Conservation (phyloP, 2,888 invertebrate genomes). For the Chalcosyrphus nemorum region DNA sequence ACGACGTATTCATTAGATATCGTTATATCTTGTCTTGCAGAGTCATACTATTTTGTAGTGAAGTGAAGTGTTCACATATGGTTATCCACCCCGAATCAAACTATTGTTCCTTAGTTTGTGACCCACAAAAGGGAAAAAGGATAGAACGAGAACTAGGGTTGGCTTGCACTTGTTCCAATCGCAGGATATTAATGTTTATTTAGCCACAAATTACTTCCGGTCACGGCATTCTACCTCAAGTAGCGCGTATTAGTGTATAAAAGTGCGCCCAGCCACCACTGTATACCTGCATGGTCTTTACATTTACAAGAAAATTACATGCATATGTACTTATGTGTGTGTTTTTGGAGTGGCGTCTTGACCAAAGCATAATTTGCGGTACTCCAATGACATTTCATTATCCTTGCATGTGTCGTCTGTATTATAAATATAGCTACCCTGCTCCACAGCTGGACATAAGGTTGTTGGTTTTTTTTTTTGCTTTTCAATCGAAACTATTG, state of each 20-base stretch:
- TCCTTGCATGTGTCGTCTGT: slow-evolving; percentile 50
- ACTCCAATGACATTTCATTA: slow-evolving; percentile 66
- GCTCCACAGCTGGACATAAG: slow-evolving; percentile 42
- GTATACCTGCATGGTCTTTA: slow-evolving; percentile 40
- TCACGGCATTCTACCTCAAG: slow-evolving; percentile 73
- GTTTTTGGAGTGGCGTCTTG: slow-evolving; percentile 35
- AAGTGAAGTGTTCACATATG: slow-evolving; percentile 49
- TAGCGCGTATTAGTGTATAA: slow-evolving; percentile 41
- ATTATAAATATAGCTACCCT: slow-evolving; percentile 10
- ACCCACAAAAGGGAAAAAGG: slow-evolving; percentile 60
- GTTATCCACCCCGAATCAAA: slow-evolving; percentile 66
- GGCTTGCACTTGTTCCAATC: slow-evolving; percentile 69
- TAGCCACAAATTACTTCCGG: slow-evolving; percentile 76
- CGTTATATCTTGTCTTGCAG: slow-evolving; percentile 17
- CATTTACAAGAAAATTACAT: slow-evolving; percentile 32
- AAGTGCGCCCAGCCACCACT: slow-evolving; percentile 54
- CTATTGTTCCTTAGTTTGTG: slow-evolving; percentile 34
- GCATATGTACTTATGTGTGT: slow-evolving; percentile 2
- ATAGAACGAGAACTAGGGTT: slow-evolving; percentile 37
- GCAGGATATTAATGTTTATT: slow-evolving; percentile 76
- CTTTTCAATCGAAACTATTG: slow-evolving; percentile 51
- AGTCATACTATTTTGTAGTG: slow-evolving; percentile 3
- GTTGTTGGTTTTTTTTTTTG: slow-evolving; percentile 38
- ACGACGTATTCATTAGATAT: slow-evolving; percentile 27
- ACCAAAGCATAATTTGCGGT: slow-evolving; percentile 61